These are phyloP conservation scores for Thinocorus orbignyianus DNA, from an alignment of 2,113 vertebrate genomes.

Conservation along the genomic window DNA sequence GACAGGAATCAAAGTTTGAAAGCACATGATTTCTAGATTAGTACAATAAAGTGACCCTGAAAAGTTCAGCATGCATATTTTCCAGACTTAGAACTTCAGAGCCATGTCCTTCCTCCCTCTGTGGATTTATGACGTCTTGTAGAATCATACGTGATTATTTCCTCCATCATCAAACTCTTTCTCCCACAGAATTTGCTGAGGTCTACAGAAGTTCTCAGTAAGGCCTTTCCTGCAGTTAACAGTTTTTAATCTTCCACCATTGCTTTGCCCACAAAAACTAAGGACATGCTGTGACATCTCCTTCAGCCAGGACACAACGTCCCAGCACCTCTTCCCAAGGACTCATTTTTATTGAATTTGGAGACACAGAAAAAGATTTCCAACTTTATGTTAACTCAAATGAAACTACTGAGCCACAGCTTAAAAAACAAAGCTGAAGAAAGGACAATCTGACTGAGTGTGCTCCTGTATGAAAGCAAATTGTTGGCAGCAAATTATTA, in stretches of 20 bases:
- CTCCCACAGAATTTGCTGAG: neutral
- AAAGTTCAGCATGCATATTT: fast-evolving
- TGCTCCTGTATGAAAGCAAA: neutral
- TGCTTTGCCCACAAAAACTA: neutral
- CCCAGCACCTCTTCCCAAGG: neutral
- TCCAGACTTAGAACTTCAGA: neutral
- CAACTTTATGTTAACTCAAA: neutral
- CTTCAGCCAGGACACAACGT: neutral
- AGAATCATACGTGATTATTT: neutral
- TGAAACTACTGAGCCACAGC: neutral
- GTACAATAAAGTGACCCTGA: neutral
- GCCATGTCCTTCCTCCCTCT: neutral
- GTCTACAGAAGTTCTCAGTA: neutral
- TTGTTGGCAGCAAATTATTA: neutral
- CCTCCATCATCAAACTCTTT: neutral
- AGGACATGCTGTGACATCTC: fast-evolving
- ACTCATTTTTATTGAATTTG: neutral
- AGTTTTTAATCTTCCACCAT: neutral
- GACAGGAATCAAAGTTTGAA: neutral
- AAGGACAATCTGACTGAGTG: neutral
- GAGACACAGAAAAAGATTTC: neutral
- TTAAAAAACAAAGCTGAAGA: neutral
- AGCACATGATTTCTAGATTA: neutral
- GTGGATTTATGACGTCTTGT: neutral
- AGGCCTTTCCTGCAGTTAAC: neutral